Evolutionary conservation across 2,888 invertebrate species (phyloP).

Genomic region (Meta bourneti): DNA sequence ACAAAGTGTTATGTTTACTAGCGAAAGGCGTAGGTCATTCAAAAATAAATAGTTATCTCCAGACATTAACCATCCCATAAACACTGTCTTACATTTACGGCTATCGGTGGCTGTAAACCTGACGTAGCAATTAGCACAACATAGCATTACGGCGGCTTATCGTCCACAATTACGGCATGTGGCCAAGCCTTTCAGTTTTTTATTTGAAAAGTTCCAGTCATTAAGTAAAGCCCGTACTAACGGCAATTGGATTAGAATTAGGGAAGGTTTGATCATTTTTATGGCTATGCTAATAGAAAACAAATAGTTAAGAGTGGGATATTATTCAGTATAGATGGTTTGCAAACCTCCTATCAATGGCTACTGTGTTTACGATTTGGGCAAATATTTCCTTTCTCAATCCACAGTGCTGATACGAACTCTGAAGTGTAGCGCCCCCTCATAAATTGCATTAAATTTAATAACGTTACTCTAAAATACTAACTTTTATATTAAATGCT

Average conservation of each 20-base stretch:
- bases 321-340: background rate
- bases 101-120: no score
- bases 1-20: no score
- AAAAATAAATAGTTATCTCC: no score
- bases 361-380: background rate
- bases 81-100: no score
- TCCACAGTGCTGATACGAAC: no score
- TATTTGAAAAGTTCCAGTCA: background rate
- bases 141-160: background rate
- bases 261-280: background rate
- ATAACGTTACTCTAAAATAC: no score
- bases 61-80: no score
- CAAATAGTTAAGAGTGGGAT: background rate
- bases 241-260: background rate
- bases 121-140: background rate
- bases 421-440: no score
- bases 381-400: no score
- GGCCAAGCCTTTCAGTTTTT: background rate
- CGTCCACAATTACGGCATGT: background rate
- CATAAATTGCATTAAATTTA: no score
- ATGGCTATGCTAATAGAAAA: background rate
- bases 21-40: no score
- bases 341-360: background rate
- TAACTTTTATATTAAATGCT: no score
- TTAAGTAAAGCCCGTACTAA: background rate